These are phyloP conservation scores for Drosophila santomea DNA, from an alignment of 1,140 invertebrate genomes.

Conservation along the genomic window DNA sequence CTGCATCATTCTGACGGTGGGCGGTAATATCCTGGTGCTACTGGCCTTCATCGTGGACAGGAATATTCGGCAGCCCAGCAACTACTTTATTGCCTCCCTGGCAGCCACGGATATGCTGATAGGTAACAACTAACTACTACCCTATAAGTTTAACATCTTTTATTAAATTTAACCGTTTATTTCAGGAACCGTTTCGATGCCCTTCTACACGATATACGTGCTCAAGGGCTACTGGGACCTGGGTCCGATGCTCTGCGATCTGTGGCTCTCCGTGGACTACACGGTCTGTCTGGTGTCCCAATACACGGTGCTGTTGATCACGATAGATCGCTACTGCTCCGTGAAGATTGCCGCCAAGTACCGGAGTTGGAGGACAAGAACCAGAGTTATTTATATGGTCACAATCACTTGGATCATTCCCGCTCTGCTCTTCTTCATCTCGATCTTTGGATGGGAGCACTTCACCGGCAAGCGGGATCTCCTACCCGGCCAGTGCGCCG, in stretches of 20 bases:
- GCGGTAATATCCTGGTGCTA: constrained; percentile 98
- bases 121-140: constrained; percentile 87
- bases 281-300: constrained; percentile 99
- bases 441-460: constrained; percentile 99
- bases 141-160: not conserved
- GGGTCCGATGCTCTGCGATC: constrained; percentile 97
- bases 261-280: constrained; percentile 99
- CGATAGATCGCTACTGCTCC: constrained; percentile 99
- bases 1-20: constrained; percentile 96
- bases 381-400: constrained; percentile 96
- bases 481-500: constrained; percentile 95
- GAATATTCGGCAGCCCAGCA: constrained; percentile 98
- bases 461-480: constrained; percentile 97
- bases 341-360: constrained; percentile 99
- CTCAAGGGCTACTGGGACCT: constrained; percentile 98
- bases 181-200: constrained; percentile 96
- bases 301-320: constrained; percentile 99
- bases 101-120: constrained; percentile 99
- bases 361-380: constrained; percentile 98
- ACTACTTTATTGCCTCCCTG: constrained; percentile 99
- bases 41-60: constrained; percentile 98
- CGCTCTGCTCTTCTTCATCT: constrained; percentile 97
- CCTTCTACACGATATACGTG: constrained; percentile 98
- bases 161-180: constrained; percentile 9
- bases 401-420: constrained; percentile 99